phyloP scores from a whole-genome alignment of 2,113 vertebrate genomes.

The Crotalus tigris region DNA sequence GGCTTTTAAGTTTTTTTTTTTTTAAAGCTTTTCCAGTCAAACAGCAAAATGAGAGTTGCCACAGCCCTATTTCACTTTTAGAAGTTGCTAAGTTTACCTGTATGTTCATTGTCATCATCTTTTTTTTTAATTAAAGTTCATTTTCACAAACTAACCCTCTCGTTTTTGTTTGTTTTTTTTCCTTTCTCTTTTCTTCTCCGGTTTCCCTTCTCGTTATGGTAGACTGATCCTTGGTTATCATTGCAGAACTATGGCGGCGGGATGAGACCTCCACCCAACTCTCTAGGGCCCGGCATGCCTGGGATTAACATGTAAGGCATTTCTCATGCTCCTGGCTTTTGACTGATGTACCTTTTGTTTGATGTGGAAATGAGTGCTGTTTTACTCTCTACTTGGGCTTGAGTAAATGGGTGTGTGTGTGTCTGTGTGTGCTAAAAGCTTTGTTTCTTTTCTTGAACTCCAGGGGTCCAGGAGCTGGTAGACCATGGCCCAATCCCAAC shows the following conservation, averaged over 20 bases:
- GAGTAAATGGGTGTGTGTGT: accelerated
- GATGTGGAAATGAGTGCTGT: neutral
- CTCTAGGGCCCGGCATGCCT: slow-evolving; percentile 96
- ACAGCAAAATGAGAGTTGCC: neutral
- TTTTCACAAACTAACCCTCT: slow-evolving; percentile 60
- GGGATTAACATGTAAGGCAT: slow-evolving; percentile 95
- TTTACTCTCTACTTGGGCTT: neutral
- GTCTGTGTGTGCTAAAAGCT: neutral
- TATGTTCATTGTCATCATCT: slow-evolving; percentile 2
- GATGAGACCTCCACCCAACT: slow-evolving; percentile 98
- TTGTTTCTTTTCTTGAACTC: slow-evolving; percentile 28
- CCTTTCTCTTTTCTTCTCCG: slow-evolving; percentile 18
- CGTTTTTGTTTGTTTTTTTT: slow-evolving; percentile 44
- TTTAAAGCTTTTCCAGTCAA: neutral
- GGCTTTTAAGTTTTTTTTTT: neutral
- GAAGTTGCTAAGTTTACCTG: slow-evolving; percentile 21
- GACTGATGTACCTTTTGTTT: neutral
- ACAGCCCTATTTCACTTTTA: slow-evolving; percentile 29
- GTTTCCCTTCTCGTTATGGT: slow-evolving; percentile 56
- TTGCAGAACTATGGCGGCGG: slow-evolving; percentile 95
- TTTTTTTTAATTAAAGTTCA: slow-evolving; percentile 32
- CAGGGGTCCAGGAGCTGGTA: slow-evolving; percentile 92
- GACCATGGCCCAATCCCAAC: slow-evolving; percentile 98
- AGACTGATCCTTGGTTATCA: slow-evolving; percentile 78
- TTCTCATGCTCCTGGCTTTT: neutral